phyloP scores from a whole-genome alignment of 2,888 invertebrate species.

The Acleris cristana region DNA sequence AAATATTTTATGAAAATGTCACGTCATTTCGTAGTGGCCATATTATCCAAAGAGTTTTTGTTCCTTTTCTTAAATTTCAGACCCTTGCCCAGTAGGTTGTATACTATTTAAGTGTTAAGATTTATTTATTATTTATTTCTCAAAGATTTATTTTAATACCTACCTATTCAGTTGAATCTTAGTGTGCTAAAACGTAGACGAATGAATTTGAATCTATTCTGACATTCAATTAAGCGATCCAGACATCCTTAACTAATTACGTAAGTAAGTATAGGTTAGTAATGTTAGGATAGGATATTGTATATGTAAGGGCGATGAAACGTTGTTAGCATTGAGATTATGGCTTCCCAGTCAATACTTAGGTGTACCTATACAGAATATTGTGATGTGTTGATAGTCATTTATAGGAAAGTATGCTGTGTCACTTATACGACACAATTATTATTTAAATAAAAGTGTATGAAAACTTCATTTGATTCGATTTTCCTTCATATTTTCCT shows the following conservation, averaged over 20 bases:
- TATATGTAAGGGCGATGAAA: no score
- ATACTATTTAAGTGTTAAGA: conserved; percentile 9
- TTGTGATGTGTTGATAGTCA: conserved; percentile 36
- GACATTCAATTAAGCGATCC: no score
- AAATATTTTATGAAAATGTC: neutral
- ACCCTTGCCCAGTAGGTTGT: conserved; percentile 48
- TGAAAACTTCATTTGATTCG: neutral
- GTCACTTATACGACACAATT: conserved; percentile 14
- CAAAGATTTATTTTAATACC: neutral
- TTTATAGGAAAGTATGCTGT: conserved; percentile 23
- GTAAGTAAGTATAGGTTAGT: no score
- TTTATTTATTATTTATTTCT: neutral
- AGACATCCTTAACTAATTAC: no score
- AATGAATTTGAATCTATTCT: no score
- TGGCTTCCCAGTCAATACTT: conserved; percentile 33
- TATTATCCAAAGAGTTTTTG: conserved; percentile 45
- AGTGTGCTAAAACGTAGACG: no score
- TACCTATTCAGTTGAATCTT: neutral
- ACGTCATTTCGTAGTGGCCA: conserved; percentile 48
- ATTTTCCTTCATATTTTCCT: neutral
- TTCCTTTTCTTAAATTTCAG: conserved; percentile 44
- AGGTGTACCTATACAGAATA: conserved; percentile 17
- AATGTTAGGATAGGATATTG: no score
- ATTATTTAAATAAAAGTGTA: conserved; percentile 26
- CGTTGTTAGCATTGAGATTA: conserved; percentile 28